Conservation (phyloP, 2,797 vertebrate genomes). For the Natrix natrix region DNA sequence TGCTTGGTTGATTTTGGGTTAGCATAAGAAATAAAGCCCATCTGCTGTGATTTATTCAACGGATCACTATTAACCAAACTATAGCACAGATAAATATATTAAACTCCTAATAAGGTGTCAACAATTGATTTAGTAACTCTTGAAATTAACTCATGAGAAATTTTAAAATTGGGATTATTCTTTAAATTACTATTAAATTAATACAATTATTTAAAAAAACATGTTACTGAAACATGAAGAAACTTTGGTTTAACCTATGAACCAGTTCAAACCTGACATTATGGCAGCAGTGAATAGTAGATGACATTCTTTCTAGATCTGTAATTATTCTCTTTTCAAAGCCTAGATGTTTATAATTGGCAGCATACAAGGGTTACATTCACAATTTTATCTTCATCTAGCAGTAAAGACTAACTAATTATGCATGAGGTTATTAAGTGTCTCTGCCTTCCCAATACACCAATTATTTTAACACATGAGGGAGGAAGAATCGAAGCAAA, state of each 20-base stretch:
- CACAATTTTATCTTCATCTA: neutral
- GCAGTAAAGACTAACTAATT: neutral
- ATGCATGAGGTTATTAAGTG: no score
- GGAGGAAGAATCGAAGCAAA: neutral
- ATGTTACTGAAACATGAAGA: neutral
- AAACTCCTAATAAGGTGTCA: neutral
- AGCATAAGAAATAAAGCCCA: neutral
- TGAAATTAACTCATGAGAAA: neutral
- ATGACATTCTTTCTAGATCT: neutral
- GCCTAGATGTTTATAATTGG: neutral
- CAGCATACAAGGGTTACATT: neutral
- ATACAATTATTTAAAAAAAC: neutral
- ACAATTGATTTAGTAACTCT: neutral
- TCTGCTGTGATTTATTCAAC: neutral
- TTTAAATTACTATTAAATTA: neutral
- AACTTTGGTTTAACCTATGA: neutral
- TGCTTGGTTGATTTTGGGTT: neutral
- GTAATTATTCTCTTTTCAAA: neutral
- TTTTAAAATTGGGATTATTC: neutral
- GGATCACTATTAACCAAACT: neutral
- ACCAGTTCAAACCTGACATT: neutral
- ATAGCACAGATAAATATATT: neutral
- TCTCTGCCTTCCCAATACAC: neutral
- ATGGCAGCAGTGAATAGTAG: neutral
- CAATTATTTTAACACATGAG: neutral